Conservation (phyloP, 2,888 invertebrate species). For the Aethes cnicana region DNA sequence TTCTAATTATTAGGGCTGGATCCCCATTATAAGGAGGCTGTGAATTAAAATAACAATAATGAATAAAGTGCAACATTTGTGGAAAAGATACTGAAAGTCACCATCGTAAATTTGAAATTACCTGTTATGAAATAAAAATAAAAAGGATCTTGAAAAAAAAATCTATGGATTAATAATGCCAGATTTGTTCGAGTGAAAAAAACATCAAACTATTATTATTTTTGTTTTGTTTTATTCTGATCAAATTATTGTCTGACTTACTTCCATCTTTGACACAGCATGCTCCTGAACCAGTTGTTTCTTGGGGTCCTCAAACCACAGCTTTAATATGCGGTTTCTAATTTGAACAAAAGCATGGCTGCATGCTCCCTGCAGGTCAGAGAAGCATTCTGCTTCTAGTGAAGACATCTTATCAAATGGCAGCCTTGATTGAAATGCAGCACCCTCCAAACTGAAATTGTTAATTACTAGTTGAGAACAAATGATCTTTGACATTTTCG, state of each 20-base stretch:
- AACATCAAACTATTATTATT: too few species aligned
- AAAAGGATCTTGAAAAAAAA: too few species aligned
- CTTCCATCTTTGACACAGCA: conserved; percentile 90
- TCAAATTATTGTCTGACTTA: too few species aligned
- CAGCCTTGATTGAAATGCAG: conserved; percentile 95
- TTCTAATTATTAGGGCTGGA: conserved; percentile 89
- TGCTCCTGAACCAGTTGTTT: conserved; percentile 93
- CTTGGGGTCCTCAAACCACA: conserved; percentile 98
- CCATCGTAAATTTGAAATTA: too few species aligned
- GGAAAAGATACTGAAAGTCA: too few species aligned
- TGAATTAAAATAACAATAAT: conserved; percentile 36
- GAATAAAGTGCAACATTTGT: not conserved
- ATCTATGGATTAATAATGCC: too few species aligned
- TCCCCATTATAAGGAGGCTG: conserved; percentile 96
- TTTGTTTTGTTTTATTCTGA: too few species aligned
- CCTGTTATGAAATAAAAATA: too few species aligned
- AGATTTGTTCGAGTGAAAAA: too few species aligned
- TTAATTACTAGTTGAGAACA: too few species aligned
- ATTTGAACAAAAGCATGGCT: conserved; percentile 95
- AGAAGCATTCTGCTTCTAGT: conserved; percentile 95
- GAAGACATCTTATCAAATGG: conserved; percentile 97
- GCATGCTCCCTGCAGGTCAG: conserved; percentile 93
- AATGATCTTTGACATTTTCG: too few species aligned
- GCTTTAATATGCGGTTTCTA: conserved; percentile 93
- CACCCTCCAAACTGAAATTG: conserved; percentile 89